Conservation (phyloP, 2,888 invertebrate species). For the Drosophila vallismaia region DNA sequence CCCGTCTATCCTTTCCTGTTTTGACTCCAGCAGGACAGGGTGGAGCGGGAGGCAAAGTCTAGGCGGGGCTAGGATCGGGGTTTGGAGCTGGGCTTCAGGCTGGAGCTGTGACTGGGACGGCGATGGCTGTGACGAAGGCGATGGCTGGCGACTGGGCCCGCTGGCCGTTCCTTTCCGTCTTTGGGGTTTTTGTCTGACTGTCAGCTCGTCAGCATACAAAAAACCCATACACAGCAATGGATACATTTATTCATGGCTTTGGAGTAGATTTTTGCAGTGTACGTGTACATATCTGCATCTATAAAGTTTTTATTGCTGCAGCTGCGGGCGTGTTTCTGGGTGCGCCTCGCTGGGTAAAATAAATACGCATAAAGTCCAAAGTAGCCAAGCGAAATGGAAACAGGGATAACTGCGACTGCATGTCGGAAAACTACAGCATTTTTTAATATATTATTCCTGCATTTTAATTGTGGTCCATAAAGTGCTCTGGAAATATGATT, state of each 20-base stretch:
- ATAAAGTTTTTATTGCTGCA: constrained; percentile 66
- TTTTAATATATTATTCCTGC: constrained; percentile 35
- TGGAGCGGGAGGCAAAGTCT: neutral
- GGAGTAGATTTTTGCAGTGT: constrained; percentile 39
- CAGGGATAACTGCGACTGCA: constrained; percentile 27
- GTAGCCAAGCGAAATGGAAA: constrained; percentile 20
- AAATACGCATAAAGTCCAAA: constrained; percentile 50
- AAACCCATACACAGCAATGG: no score
- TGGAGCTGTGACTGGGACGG: constrained; percentile 24
- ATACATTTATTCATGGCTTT: constrained; percentile 17
- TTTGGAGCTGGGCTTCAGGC: constrained; percentile 20
- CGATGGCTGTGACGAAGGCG: constrained; percentile 5
- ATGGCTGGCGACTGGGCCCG: constrained; percentile 44
- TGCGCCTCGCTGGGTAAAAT: constrained; percentile 60
- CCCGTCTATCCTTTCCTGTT: constrained; percentile 68
- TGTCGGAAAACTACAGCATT: constrained; percentile 21
- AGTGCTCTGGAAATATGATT: constrained; percentile 22
- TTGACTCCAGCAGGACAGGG: constrained; percentile 39
- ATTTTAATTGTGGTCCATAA: constrained; percentile 41
- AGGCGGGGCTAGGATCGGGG: constrained; percentile 9
- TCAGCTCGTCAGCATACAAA: constrained; percentile 35
- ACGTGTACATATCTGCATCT: constrained; percentile 41
- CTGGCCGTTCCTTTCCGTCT: constrained; percentile 47
- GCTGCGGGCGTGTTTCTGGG: constrained; percentile 78
- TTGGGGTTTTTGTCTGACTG: constrained; percentile 38